phyloP scores from a whole-genome alignment of 1,140 invertebrate species.

The Liolophura sinensis region DNA sequence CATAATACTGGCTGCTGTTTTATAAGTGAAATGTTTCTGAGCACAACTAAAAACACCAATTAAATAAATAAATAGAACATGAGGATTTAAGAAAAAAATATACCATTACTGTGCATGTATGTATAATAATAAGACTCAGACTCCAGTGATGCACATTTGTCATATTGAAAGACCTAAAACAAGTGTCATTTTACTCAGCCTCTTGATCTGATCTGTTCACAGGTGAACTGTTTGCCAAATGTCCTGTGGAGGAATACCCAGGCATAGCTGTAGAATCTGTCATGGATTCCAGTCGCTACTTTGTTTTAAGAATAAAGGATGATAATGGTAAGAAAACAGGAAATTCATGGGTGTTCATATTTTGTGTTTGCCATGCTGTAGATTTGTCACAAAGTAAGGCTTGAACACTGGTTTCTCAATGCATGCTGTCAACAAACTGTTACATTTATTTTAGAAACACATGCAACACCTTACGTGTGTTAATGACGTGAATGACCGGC shows the following conservation, averaged over 20 bases:
- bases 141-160: no score
- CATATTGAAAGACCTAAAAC: no score
- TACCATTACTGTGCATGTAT: no score
- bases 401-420: no score
- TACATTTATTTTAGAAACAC: background rate
- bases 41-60: no score
- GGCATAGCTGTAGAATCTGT: conserved; percentile 93
- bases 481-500: background rate
- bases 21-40: no score
- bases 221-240: conserved; percentile 96
- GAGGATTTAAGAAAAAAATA: no score
- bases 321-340: conserved; percentile 73
- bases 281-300: conserved; percentile 97
- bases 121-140: no score
- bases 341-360: background rate
- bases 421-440: no score
- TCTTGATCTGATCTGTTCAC: conserved; percentile 7
- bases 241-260: conserved; percentile 95
- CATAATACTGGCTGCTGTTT: no score
- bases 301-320: conserved; percentile 94
- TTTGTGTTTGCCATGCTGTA: background rate
- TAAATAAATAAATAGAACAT: no score
- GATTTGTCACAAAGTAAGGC: background rate
- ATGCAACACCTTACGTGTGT: background rate
- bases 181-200: no score